Conservation (phyloP, 2,888 invertebrate species). For the Tetropium fuscum region DNA sequence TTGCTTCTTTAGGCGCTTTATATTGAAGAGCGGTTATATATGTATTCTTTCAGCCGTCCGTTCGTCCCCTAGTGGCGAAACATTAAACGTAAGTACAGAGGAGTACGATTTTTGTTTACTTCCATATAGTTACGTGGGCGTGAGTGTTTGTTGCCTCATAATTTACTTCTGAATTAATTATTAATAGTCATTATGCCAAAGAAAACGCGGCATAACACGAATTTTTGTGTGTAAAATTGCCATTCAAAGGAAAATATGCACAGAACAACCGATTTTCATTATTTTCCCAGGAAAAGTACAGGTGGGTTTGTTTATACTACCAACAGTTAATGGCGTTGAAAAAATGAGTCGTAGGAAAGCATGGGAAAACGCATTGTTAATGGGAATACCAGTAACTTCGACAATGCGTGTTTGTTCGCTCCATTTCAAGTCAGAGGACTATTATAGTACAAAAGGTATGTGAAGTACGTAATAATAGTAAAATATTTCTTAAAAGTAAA, state of each 20-base stretch:
- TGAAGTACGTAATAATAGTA: too few relatives aligned
- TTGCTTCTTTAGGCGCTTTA: too few relatives aligned
- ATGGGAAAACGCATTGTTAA: neutral
- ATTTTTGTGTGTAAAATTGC: neutral
- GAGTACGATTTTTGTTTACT: too few relatives aligned
- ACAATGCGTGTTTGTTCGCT: neutral
- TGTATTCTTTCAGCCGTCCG: too few relatives aligned
- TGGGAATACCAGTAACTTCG: neutral
- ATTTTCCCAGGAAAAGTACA: neutral
- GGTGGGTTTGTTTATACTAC: neutral
- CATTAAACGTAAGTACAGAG: too few relatives aligned
- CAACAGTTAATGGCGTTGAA: neutral
- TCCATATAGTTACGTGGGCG: too few relatives aligned
- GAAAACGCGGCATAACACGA: neutral
- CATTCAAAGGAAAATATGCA: neutral
- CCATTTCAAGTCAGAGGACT: neutral
- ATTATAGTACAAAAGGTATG: neutral
- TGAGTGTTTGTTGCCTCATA: too few relatives aligned
- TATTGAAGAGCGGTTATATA: too few relatives aligned
- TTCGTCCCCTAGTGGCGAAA: too few relatives aligned
- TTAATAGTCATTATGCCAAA: too few relatives aligned
- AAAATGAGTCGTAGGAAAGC: neutral
- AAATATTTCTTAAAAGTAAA: neutral
- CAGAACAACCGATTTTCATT: neutral
- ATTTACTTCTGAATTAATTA: too few relatives aligned